Evolutionary conservation across 2,888 invertebrate genomes (phyloP).

Genomic region (Brassicogethes aeneus): DNA sequence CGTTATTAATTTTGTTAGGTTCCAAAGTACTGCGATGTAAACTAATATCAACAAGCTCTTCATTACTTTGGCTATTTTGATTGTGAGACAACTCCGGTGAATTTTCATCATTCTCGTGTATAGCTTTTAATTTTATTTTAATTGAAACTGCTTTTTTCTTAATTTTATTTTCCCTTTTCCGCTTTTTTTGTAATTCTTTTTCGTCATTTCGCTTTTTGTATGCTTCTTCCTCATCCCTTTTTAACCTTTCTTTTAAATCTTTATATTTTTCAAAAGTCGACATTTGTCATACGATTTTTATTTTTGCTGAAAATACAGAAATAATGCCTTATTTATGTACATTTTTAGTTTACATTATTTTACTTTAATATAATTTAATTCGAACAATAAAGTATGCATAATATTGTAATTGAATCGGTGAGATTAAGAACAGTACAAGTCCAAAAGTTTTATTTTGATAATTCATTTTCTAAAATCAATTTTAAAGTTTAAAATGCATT

Average conservation of each 20-base stretch:
- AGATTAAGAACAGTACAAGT: no score
- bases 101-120: not conserved
- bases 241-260: not conserved
- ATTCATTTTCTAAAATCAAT: no score
- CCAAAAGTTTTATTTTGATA: no score
- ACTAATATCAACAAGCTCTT: not conserved
- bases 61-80: not conserved
- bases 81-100: not conserved
- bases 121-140: not conserved
- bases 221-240: not conserved
- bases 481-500: no score
- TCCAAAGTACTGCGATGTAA: not conserved
- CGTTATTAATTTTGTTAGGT: not conserved
- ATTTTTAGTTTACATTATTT: not conserved
- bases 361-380: not conserved
- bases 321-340: not conserved
- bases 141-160: not conserved
- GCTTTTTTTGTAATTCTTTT: not conserved
- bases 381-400: not conserved
- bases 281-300: not conserved
- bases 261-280: not conserved
- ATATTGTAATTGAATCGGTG: not conserved
- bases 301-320: not conserved
- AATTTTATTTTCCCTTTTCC: not conserved
- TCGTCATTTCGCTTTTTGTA: constrained; percentile 1